Conservation (phyloP, 2,888 invertebrate species). For the Dasypogon diadema region DNA sequence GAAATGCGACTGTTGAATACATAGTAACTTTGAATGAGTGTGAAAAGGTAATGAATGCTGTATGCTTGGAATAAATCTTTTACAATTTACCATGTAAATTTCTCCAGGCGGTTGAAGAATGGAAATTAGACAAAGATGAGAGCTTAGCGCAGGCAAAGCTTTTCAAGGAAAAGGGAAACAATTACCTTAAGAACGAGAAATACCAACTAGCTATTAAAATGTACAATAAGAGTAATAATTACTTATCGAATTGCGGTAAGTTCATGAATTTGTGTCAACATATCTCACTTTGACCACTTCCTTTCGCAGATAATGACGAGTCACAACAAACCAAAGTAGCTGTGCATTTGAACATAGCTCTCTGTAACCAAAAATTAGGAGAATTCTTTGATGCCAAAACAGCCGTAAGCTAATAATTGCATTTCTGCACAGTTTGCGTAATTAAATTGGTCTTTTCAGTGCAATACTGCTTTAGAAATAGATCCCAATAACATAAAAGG, state of each 20-base stretch:
- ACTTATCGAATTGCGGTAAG: conserved; percentile 61
- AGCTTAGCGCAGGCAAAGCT: conserved; percentile 84
- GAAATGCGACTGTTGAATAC: conserved; percentile 84
- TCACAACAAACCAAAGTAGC: conserved; percentile 74
- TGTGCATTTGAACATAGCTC: conserved; percentile 82
- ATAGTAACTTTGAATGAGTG: conserved; percentile 84
- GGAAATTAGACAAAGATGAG: conserved; percentile 84
- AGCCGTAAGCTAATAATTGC: conserved; percentile 67
- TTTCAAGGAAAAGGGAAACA: conserved; percentile 91
- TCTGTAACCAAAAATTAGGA: conserved; percentile 82
- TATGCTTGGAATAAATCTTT: too few relatives aligned
- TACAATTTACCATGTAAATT: background rate
- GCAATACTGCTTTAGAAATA: conserved; percentile 81
- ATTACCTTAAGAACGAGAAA: conserved; percentile 86
- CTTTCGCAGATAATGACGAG: conserved; percentile 67
- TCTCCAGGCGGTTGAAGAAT: conserved; percentile 78
- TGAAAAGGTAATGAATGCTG: conserved; percentile 83
- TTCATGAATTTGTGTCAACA: background rate
- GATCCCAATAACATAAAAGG: conserved; percentile 89
- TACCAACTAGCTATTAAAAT: conserved; percentile 84
- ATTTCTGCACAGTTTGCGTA: background rate
- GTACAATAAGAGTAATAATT: conserved; percentile 79
- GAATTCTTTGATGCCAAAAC: conserved; percentile 77
- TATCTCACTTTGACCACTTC: too few relatives aligned
- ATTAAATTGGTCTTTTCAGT: conserved; percentile 59